Base-by-base conservation (phyloP, 2,888 invertebrate genomes). In the Himalopsyche anomala region DNA sequence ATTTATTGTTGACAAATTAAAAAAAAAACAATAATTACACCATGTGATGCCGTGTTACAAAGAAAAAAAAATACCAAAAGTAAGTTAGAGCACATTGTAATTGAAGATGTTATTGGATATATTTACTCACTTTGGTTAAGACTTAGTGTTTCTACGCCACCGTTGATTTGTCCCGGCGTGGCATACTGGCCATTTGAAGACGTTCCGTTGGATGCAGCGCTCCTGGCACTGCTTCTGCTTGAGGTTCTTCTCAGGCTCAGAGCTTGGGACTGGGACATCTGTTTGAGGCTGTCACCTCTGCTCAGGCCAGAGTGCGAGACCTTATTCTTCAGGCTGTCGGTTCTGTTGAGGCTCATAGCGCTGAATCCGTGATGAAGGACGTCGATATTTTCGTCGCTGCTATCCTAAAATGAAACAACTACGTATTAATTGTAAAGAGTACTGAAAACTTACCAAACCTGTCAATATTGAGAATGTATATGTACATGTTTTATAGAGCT, bases 191-290 rank as follows among this genome's bases (percentile, higher is more conserved):
- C 74, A 12, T 55, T 51, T 19, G 38, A 54, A 15, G 45, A 12
- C 5, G 81, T 19, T 15, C 51, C 51, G 38, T 84, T 86, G 69
- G 86, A 84, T 90, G 15, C 90, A 0, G 92, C 90, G 87, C 93
- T 93, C 90, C 92, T 92, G 0, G 93, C 93, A 82, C 93, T 93
- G 87, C 93, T 92, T 90, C 92, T 93, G 89, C 93, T 93, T 85
- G 92, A 90, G 0, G 93, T 93, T 3, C 93, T 90, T 88, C 93
- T 93, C 0, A 93, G 89, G 12, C 84, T 80, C 17, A 45, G 17
- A 4, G 80, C 80, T 11, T 84, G 45, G n/a, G 79, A 55, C 51
- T 83, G 80, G 38, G 86, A 82, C 36, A 36, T 74, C 15, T 74
- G 74, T 11, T 74, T 83, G 42, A 74, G 74, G 15, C 74, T 51